These are phyloP conservation scores for Erythrocercus mccallii DNA, from an alignment of 2,113 vertebrate species.

Conservation along the genomic window DNA sequence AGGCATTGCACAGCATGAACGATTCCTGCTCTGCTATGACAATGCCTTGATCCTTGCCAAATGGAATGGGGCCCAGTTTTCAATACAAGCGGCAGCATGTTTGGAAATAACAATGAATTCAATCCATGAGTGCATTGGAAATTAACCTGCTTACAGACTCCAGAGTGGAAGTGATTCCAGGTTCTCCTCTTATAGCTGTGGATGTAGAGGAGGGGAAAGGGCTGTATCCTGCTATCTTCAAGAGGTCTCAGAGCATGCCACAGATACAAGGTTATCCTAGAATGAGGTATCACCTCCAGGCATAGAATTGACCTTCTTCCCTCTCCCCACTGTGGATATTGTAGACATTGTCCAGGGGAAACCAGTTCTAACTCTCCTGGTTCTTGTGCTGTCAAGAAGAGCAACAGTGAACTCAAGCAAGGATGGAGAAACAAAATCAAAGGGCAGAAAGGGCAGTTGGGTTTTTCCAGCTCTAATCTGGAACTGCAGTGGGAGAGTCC, in stretches of 20 bases:
- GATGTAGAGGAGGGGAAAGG: not conserved
- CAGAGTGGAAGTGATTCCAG: not conserved
- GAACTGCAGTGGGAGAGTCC: not conserved
- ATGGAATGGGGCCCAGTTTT: not conserved
- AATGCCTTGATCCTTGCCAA: not conserved
- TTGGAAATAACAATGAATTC: not conserved
- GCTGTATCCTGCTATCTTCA: not conserved
- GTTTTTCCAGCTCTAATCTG: not conserved
- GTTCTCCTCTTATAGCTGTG: not conserved
- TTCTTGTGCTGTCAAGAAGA: not conserved
- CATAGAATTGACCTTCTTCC: not conserved
- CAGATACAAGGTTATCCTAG: not conserved
- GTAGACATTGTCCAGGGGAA: not conserved
- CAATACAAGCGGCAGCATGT: not conserved
- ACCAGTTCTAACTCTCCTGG: not conserved
- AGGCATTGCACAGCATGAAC: not conserved
- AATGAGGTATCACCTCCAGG: not conserved
- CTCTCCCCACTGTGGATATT: not conserved
- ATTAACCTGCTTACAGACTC: not conserved
- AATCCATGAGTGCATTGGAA: not conserved
- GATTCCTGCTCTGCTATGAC: not conserved
- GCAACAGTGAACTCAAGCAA: not conserved
- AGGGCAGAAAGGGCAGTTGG: not conserved
- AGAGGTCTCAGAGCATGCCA: not conserved
- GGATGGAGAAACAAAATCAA: not conserved